Evolutionary conservation across 1,140 invertebrate genomes (phyloP).

Genomic region (Paramacrobiotus metropolitanus): DNA sequence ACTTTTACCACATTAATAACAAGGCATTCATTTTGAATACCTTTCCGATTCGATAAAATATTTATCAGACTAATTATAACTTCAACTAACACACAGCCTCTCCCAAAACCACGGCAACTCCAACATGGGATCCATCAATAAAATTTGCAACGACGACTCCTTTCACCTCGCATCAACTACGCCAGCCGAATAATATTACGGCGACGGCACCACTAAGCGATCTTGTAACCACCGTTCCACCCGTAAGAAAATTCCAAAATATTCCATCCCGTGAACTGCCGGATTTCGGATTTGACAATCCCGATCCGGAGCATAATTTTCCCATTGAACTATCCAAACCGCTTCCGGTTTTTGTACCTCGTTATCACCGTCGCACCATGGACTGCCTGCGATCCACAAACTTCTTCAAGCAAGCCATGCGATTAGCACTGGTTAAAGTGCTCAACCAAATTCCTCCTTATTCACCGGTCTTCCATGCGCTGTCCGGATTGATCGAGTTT

Average conservation of each 20-base stretch:
- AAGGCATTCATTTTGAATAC: neutral
- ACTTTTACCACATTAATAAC: no score
- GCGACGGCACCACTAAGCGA: neutral
- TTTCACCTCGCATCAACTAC: neutral
- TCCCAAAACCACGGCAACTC: neutral
- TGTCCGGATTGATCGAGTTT: no score
- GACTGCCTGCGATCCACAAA: no score
- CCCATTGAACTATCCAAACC: neutral
- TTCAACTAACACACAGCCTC: neutral
- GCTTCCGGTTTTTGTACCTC: neutral
- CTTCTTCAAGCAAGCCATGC: no score
- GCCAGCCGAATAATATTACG: neutral
- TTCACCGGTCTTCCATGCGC: no score
- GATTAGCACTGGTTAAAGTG: no score
- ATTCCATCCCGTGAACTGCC: neutral
- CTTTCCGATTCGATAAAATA: no score
- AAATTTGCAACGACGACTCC: neutral
- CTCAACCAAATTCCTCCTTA: no score
- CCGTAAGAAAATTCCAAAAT: neutral
- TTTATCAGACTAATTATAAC: no score
- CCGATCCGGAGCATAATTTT: neutral
- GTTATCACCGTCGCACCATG: no score
- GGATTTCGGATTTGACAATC: neutral
- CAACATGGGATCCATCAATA: neutral
- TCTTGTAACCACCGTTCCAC: neutral